A percentile compares a stretch with the other conserved stretches of the same genome.
phyloP scores from a whole-genome alignment of 2,113 vertebrate species.

The Zosterops borbonicus region DNA sequence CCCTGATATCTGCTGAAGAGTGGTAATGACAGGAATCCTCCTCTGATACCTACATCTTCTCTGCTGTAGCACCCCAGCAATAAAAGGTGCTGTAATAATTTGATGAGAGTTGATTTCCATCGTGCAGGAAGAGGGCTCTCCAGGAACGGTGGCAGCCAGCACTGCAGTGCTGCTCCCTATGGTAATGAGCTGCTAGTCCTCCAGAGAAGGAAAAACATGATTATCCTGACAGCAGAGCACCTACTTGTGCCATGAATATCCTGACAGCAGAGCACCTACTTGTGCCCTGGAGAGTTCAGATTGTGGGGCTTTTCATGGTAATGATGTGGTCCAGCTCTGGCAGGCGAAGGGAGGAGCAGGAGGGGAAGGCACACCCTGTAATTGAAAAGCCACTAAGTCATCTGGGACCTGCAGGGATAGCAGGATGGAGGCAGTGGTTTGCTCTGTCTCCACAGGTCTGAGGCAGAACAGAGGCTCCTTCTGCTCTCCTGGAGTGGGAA shows the following conservation, averaged over 20 bases:
- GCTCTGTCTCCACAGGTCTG: background rate
- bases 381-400: constrained; percentile 44
- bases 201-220: constrained; percentile 17
- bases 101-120: background rate
- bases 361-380: background rate
- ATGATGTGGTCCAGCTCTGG: background rate
- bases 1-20: background rate
- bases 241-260: constrained; percentile 3
- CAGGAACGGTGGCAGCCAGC: background rate
- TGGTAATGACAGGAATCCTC: background rate
- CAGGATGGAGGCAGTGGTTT: constrained; percentile 40
- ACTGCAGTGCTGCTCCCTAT: background rate
- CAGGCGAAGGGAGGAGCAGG: background rate
- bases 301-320: background rate
- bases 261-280: constrained; percentile 20
- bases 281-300: constrained; percentile 21
- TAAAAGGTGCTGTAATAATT: background rate
- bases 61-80: background rate
- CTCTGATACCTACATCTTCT: background rate
- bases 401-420: background rate
- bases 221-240: constrained; percentile 32
- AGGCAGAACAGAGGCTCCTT: background rate
- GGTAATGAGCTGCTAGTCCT: background rate
- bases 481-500: background rate
- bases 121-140: background rate